These are phyloP conservation scores for Mormyrops boulengeri DNA, from an alignment of 2,797 vertebrate genomes.

Conservation along the genomic window DNA sequence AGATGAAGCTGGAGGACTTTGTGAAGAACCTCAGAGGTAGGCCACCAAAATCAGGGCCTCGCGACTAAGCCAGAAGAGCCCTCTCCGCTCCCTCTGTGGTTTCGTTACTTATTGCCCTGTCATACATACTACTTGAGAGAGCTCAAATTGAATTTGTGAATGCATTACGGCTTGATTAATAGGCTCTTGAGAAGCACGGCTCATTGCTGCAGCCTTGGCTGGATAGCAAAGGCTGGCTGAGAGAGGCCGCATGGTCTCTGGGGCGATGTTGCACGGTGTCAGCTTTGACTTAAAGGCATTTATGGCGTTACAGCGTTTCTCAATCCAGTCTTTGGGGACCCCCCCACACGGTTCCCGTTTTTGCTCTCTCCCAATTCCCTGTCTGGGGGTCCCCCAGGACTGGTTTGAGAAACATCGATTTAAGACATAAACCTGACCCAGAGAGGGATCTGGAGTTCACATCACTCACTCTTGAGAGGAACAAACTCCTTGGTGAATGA, in stretches of 20 bases:
- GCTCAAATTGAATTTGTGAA: constrained; percentile 31
- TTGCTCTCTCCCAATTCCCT: not conserved
- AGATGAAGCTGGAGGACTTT: constrained; percentile 98
- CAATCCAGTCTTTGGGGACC: not conserved
- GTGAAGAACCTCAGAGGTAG: constrained; percentile 92
- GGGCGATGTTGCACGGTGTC: constrained; percentile 29
- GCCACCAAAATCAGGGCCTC: not conserved
- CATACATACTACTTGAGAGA: not conserved
- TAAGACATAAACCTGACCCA: constrained; percentile 39
- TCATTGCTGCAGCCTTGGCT: constrained; percentile 25
- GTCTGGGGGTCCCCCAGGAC: not conserved
- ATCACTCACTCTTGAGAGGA: not conserved
- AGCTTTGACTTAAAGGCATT: constrained; percentile 34
- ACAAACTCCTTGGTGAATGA: not conserved
- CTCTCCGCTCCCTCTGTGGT: not conserved
- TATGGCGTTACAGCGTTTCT: constrained; percentile 26
- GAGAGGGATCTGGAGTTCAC: not conserved
- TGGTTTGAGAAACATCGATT: not conserved
- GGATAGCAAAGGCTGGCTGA: constrained; percentile 13
- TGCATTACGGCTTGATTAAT: constrained; percentile 37
- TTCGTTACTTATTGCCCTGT: not conserved
- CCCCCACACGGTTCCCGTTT: not conserved
- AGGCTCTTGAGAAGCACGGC: constrained; percentile 27
- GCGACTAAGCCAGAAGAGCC: not conserved
- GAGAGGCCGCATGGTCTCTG: constrained; percentile 28